Evolutionary conservation across 92 coral and sea anemone species (phyloP), one percentile per base, ranked within the genome.

Genomic region (Phenganax subtilis): DNA sequence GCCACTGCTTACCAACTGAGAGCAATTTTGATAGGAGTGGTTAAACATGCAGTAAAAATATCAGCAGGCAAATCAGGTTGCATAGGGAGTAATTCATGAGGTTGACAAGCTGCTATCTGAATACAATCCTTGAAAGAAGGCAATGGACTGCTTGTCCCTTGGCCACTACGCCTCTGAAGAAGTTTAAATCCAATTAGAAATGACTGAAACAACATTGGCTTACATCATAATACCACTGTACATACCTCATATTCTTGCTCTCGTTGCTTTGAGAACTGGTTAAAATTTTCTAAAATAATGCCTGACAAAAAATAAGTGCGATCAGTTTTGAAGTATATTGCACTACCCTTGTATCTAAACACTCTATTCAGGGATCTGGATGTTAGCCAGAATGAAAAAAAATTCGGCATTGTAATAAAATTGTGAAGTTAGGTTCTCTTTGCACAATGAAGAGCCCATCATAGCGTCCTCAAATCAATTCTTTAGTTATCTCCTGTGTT

Each of bases 21-120:
- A 44, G 98, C 98, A 70, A 91, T 93, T 85, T 93, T 93, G 66
- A 93, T 93, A 0, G 98, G 98, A 52, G 98, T 93, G 57, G 94
- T 93, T 55, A 93, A 81, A 57, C 98, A 93, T 64, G 98, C 77
- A 6, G 98, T 93, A 51, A 93, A 93, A 30, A 93, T 73, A 82
- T 93, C 98, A 0, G 98, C 98, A 25, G 98, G 98, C 10, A 93
- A 88, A 62, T 93, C 98, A 60, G 98, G 98, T 75, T 93, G 91
- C 98, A 93, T 93, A 62, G 98, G 98, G 8, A 93, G 80, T 29
- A 93, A 78, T 75, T 93, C 97, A 75, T 81, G 83, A 8, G 94
- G 88, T 63, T 87, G 86, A 75, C 98, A 93, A 7, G 98, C 90
- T 16, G 98, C 98, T 64, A 93, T 77, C 84, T 93, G 98, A 68